Evolutionary conservation across 2,113 vertebrate species (phyloP), one percentile per base, ranked within the genome.

Genomic region (Emydura subglobosa): DNA sequence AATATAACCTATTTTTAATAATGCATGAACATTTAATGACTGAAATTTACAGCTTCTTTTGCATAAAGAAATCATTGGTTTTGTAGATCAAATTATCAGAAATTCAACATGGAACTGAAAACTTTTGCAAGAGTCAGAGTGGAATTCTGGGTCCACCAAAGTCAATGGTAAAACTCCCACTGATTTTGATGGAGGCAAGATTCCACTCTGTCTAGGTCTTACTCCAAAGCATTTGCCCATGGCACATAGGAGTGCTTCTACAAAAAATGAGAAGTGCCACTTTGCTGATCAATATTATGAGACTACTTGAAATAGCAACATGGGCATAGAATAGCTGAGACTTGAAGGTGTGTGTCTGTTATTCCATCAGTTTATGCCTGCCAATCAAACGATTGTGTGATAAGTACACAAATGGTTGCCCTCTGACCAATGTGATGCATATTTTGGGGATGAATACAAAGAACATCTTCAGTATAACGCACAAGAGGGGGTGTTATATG

Each of bases 1-100:
- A 93, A 96, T 96, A 88, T 42, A 87, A 87, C 91, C 95, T 95
- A 92, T 94, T 97, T 95, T 98, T 97, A 96, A 97, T 96, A 97
- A 96, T 78, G 78, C 95, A 92, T 90, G 80, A 92, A 87, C 87
- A 90, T 96, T 93, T 91, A 85, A 27, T 49, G 83, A 59, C 78
- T 86, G 80, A 57, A 92, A 96, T 5, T 4, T 95, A 90, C 83
- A 84, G 93, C 83, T 93, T 68, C 91, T 95, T n/a, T 86, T 94
- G 83, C 91, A 94, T 88, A 88, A 94, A 78, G 93, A 85, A 97
- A 92, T 53, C 53, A 47, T 1, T 88, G 50, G 50, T 65, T 87
- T 91, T 88, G 85, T 44, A 93, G 94, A 93, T 86, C 85, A 91
- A 82, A 94, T 96, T 93, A 91, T 91, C 87, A 93, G 90, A 93